These are phyloP conservation scores for Ephydatia muelleri DNA, from an alignment of 37 sponge, comb jelly and placozoan genomes.

Conservation along the genomic window DNA sequence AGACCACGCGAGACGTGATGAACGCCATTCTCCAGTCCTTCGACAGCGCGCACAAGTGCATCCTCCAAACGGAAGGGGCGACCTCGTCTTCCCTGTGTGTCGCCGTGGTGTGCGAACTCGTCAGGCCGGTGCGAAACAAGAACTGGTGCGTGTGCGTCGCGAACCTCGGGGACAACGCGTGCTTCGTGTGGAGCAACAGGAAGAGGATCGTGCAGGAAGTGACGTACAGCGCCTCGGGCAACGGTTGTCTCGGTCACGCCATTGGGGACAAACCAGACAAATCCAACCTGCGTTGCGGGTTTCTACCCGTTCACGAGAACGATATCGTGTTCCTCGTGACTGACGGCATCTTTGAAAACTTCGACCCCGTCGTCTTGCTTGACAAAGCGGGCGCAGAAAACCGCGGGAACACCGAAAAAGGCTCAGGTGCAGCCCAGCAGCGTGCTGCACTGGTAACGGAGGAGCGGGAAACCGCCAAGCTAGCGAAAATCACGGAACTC, in stretches of 20 bases:
- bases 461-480: neutral
- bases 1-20: constrained; percentile 64
- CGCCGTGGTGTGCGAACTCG: constrained; percentile 69
- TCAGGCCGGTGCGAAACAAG: constrained; percentile 3
- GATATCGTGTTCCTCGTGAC: constrained; percentile 73
- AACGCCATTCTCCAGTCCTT: constrained; percentile 62
- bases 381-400: constrained; percentile 18
- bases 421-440: no score
- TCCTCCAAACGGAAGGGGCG: constrained; percentile 64
- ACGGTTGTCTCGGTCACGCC: constrained; percentile 76
- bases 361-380: constrained; percentile 71
- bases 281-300: constrained; percentile 66
- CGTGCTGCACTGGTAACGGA: neutral
- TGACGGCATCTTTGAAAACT: constrained; percentile 79
- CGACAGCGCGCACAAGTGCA: constrained; percentile 70
- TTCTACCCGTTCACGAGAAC: constrained; percentile 41
- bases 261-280: constrained; percentile 78
- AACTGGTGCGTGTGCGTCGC: constrained; percentile 77
- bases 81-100: constrained; percentile 78
- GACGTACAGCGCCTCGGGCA: constrained; percentile 71
- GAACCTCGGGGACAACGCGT: constrained; percentile 73
- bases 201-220: constrained; percentile 58
- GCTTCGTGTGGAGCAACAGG: constrained; percentile 64
- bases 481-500: neutral
- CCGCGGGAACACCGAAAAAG: neutral